A percentile compares a stretch with the other conserved stretches of the same genome.
phyloP scores from a whole-genome alignment of 2,888 invertebrate genomes.

The Xylota sylvarum region DNA sequence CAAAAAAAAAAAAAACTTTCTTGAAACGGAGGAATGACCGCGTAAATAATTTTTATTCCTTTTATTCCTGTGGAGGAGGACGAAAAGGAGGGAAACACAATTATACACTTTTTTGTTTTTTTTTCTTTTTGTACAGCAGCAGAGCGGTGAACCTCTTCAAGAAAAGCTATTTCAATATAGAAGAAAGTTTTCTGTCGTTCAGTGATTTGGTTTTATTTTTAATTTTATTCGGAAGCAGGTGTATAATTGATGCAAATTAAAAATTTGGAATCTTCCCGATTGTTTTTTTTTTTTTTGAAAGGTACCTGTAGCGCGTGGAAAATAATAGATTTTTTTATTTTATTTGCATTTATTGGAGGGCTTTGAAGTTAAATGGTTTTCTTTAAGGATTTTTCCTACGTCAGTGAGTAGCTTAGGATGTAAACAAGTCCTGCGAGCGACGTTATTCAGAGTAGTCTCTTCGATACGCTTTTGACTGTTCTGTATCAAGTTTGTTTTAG shows the following conservation, averaged over 20 bases:
- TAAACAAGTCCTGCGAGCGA: no score
- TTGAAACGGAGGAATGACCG: constrained; percentile 37
- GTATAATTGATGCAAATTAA: constrained; percentile 25
- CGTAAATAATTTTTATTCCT: constrained; percentile 30
- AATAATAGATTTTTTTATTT: not conserved
- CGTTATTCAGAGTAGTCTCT: no score
- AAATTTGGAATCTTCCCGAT: not conserved
- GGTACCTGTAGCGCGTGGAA: constrained; percentile 1
- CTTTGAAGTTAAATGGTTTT: no score
- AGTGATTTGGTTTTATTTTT: not conserved
- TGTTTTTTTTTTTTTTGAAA: not conserved
- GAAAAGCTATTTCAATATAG: not conserved
- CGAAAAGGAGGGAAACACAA: no score
- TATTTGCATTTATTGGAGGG: not conserved
- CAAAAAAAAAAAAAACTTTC: constrained; percentile 15
- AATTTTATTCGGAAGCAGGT: constrained; percentile 13
- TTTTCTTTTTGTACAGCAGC: no score
- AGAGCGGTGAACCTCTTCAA: not conserved
- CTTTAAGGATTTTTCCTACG: no score
- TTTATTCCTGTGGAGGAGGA: no score
- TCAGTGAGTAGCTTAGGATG: no score
- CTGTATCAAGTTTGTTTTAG: no score
- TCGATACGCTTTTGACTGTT: no score
- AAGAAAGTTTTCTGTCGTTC: not conserved
- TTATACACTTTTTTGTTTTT: no score